Conservation (phyloP, 2,113 vertebrate species). For the Anolis carolinensis region DNA sequence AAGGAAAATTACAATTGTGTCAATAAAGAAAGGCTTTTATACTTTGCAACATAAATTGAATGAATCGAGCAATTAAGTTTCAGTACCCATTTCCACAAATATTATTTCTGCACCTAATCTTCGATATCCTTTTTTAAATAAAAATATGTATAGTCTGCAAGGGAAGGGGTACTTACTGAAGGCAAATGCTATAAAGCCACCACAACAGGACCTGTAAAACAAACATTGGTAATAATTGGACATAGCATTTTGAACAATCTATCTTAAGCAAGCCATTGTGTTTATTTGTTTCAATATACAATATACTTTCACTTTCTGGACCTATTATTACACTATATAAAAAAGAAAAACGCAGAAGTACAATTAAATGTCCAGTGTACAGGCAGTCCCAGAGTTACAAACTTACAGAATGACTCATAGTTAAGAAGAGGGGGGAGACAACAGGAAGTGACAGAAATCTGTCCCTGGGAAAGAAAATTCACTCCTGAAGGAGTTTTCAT, state of each 20-base stretch:
- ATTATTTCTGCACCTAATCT: neutral
- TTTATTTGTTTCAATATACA: neutral
- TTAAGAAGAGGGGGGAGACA: no score
- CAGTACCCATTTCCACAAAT: neutral
- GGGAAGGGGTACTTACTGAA: slow-evolving; percentile 59
- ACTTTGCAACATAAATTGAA: neutral
- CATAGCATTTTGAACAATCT: neutral
- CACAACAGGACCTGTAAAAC: slow-evolving; percentile 69
- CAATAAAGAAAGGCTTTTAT: neutral
- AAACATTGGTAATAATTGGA: neutral
- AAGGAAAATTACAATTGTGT: neutral
- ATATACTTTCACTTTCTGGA: no score
- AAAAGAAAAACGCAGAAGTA: no score
- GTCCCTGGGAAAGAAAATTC: no score
- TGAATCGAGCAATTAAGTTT: neutral
- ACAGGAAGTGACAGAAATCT: no score
- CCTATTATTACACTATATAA: no score
- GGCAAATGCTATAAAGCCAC: slow-evolving; percentile 70
- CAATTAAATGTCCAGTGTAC: no score
- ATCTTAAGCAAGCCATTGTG: neutral
- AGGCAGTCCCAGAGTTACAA: no score
- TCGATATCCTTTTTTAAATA: neutral
- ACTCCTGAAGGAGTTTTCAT: no score
- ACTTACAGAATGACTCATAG: no score
- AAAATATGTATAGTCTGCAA: fast-evolving